A percentile compares a stretch with the other conserved stretches of the same genome.
phyloP scores from a whole-genome alignment of 2,797 vertebrate genomes.

The Schizopygopsis pylzovi region DNA sequence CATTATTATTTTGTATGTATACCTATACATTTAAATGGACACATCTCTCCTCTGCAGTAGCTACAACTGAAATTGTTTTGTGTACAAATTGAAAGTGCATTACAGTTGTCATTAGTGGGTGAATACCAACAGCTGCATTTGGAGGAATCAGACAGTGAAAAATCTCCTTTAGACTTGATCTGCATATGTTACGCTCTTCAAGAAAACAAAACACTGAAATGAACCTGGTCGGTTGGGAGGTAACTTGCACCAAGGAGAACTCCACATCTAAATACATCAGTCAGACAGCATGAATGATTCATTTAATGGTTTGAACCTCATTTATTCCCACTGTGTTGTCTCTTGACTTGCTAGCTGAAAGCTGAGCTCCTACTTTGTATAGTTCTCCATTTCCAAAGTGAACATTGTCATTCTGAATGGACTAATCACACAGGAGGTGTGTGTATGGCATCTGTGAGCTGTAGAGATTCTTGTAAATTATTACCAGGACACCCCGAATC shows the following conservation, averaged over 20 bases:
- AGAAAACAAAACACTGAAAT: constrained; percentile 67
- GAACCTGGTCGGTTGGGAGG: constrained; percentile 54
- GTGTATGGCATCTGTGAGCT: not conserved
- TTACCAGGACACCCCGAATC: not conserved
- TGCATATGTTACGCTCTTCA: constrained; percentile 52
- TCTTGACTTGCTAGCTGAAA: constrained; percentile 64
- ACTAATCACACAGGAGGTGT: constrained; percentile 11
- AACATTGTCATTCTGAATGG: constrained; percentile 44
- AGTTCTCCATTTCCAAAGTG: constrained; percentile 48
- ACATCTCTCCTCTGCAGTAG: not conserved
- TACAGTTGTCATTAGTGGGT: not conserved
- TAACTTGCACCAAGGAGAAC: constrained; percentile 64
- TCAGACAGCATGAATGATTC: constrained; percentile 72
- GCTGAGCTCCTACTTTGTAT: constrained; percentile 59
- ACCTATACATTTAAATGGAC: not conserved
- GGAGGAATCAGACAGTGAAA: not conserved
- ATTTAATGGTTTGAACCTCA: constrained; percentile 72
- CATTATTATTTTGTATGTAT: not conserved
- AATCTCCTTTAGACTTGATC: not conserved
- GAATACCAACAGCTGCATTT: not conserved
- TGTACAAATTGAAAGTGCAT: constrained; percentile 1
- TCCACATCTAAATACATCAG: constrained; percentile 69
- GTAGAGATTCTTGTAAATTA: not conserved
- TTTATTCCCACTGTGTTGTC: constrained; percentile 68
- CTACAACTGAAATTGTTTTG: not conserved